phyloP scores from a whole-genome alignment of 2,797 vertebrate species.

The Strix occidentalis region DNA sequence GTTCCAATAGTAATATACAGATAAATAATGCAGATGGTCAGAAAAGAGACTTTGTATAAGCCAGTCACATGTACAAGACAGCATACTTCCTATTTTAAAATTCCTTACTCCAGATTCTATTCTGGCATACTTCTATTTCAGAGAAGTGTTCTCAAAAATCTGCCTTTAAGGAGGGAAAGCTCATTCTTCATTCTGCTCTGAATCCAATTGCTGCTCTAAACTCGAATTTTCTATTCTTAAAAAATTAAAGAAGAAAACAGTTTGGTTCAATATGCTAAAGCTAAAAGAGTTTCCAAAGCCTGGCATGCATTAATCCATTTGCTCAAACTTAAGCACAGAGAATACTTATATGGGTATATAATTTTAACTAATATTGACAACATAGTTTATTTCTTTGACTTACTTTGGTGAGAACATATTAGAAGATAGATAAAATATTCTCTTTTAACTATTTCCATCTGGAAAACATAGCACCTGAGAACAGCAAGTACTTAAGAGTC shows the following conservation, averaged over 20 bases:
- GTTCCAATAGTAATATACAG: conserved; percentile 2
- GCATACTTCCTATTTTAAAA: neutral
- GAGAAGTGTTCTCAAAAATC: neutral
- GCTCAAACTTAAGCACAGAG: neutral
- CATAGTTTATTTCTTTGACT: neutral
- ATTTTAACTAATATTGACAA: neutral
- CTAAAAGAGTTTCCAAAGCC: conserved; percentile 8
- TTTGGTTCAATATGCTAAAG: conserved; percentile 36
- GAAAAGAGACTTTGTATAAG: neutral
- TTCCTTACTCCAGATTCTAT: conserved; percentile 71
- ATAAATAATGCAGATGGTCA: neutral
- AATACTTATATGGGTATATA: neutral
- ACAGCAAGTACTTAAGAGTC: neutral
- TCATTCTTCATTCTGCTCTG: neutral
- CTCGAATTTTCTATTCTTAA: neutral
- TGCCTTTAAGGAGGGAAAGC: neutral
- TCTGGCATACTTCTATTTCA: neutral
- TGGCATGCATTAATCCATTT: neutral
- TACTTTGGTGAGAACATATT: conserved; percentile 40
- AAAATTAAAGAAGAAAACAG: conserved; percentile 6
- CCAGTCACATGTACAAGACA: neutral
- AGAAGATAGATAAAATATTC: neutral
- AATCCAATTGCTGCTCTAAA: neutral
- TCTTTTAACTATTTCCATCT: conserved; percentile 22
- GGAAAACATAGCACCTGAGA: conserved; percentile 52